phyloP scores from a whole-genome alignment of 2,888 invertebrate species.

The Callinectes sapidus region DNA sequence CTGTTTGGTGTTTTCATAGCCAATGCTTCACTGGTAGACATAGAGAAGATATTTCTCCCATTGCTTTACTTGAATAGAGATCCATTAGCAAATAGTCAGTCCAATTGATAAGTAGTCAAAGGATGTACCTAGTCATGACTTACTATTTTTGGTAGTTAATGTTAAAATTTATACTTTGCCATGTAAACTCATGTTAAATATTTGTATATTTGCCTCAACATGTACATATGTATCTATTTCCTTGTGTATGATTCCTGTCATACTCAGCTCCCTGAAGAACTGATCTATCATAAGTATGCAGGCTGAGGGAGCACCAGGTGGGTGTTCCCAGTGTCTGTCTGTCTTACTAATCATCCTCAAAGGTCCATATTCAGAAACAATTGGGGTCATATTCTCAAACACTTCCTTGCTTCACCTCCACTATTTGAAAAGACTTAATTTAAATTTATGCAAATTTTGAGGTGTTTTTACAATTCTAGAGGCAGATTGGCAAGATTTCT shows the following conservation, averaged over 20 bases:
- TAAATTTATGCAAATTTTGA: no score
- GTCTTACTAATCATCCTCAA: not conserved
- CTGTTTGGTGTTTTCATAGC: conserved; percentile 4
- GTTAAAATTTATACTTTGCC: conserved; percentile 27
- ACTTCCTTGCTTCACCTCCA: no score
- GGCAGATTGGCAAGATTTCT: no score
- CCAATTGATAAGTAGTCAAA: not conserved
- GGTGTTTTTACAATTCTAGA: no score
- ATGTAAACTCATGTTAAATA: conserved; percentile 31
- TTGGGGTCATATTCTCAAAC: no score
- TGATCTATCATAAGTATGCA: conserved; percentile 9
- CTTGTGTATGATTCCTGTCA: conserved; percentile 3
- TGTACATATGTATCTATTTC: conserved; percentile 36
- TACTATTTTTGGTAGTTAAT: conserved; percentile 34
- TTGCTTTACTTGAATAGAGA: conserved; percentile 7
- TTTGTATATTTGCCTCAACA: conserved; percentile 36
- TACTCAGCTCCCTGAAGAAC: not conserved
- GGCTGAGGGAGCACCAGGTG: not conserved
- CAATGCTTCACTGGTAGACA: conserved; percentile 19
- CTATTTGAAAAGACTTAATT: no score
- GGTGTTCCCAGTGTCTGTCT: conserved; percentile 1
- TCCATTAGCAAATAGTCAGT: not conserved
- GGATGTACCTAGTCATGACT: conserved; percentile 25
- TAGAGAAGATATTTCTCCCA: not conserved
- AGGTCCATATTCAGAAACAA: no score